Conservation (phyloP, 2,113 vertebrate genomes). For the Solenodon paradoxus region DNA sequence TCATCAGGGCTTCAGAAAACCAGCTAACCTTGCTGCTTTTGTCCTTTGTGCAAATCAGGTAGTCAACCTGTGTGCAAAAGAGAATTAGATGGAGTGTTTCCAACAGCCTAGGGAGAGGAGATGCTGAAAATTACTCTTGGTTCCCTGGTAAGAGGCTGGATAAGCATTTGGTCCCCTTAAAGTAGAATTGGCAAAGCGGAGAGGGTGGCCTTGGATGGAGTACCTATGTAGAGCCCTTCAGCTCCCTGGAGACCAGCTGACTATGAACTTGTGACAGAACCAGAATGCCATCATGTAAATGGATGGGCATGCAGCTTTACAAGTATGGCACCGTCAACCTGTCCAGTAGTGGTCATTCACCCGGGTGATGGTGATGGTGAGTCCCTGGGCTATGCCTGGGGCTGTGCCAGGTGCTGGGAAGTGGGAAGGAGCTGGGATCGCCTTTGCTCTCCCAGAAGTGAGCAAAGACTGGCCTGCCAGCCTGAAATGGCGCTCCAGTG, state of each 20-base stretch:
- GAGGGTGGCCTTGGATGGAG: background rate
- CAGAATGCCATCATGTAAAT: background rate
- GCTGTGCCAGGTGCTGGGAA: background rate
- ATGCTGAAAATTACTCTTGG: accelerated
- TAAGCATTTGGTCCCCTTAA: background rate
- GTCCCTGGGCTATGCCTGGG: too few species aligned
- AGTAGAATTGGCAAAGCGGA: too few species aligned
- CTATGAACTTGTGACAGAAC: background rate
- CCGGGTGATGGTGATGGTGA: too few species aligned
- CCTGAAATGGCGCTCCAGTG: background rate
- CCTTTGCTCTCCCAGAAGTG: background rate
- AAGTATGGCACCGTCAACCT: background rate
- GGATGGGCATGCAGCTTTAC: background rate
- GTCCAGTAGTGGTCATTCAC: accelerated
- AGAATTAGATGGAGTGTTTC: background rate
- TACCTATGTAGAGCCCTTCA: background rate
- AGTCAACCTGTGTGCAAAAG: background rate
- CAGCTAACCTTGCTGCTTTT: background rate
- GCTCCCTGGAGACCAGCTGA: background rate
- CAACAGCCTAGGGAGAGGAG: background rate
- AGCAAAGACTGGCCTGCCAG: background rate
- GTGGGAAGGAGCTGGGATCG: background rate
- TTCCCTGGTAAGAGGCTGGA: background rate
- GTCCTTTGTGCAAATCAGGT: background rate
- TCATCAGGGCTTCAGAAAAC: background rate